phyloP scores from a whole-genome alignment of 2,888 invertebrate genomes.

The Sphinx pinastri region DNA sequence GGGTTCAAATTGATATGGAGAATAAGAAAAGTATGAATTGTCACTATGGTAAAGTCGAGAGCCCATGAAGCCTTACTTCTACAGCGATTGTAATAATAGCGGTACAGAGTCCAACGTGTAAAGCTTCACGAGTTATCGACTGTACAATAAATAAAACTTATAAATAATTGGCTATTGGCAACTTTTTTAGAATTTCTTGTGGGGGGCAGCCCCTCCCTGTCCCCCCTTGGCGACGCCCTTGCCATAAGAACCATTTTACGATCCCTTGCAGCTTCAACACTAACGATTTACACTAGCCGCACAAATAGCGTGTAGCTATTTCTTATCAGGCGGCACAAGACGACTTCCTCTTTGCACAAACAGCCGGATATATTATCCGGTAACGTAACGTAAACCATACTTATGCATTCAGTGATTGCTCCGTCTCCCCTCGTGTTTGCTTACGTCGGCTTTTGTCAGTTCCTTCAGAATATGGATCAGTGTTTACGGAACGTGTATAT shows the following conservation, averaged over 20 bases:
- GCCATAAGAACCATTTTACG: background rate
- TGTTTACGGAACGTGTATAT: constrained; percentile 45
- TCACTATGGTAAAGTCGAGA: too few relatives aligned
- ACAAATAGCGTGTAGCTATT: constrained; percentile 18
- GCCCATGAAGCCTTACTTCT: too few relatives aligned
- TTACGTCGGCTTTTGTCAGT: constrained; percentile 48
- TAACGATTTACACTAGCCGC: constrained; percentile 12
- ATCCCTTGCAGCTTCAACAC: background rate
- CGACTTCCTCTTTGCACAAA: constrained; percentile 27
- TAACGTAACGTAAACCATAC: constrained; percentile 37
- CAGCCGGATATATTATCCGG: constrained; percentile 29
- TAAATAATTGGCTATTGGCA: too few relatives aligned
- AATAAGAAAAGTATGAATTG: too few relatives aligned
- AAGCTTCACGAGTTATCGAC: too few relatives aligned
- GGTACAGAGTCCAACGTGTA: too few relatives aligned
- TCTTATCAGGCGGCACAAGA: constrained; percentile 11
- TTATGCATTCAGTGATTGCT: constrained; percentile 53
- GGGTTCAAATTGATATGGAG: too few relatives aligned
- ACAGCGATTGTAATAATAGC: too few relatives aligned
- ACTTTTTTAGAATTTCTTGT: too few relatives aligned
- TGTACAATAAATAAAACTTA: too few relatives aligned
- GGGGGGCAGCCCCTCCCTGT: too few relatives aligned
- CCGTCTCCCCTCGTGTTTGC: constrained; percentile 39
- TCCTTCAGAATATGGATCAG: constrained; percentile 44
- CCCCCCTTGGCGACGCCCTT: too few relatives aligned